phyloP scores from a whole-genome alignment of 2,113 vertebrate species.

The Lontra canadensis region DNA sequence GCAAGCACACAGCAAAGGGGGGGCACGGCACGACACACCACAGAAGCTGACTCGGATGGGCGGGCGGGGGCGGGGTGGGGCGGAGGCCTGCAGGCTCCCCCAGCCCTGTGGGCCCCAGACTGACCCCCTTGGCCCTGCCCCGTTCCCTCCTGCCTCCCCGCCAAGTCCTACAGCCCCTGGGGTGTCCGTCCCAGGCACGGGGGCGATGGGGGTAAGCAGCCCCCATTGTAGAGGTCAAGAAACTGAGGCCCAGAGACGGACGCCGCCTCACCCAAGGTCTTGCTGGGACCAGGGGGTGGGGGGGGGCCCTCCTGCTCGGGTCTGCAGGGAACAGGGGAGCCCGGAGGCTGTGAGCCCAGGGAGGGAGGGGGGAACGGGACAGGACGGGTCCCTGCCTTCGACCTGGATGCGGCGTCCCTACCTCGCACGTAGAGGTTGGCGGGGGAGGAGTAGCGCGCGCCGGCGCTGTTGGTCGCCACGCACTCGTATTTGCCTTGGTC shows the following conservation, averaged over 20 bases:
- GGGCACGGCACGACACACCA: constrained; percentile 66
- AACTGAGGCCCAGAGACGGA: not conserved
- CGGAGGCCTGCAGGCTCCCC: constrained; percentile 75
- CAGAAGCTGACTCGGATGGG: constrained; percentile 58
- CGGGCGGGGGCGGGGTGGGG: not conserved
- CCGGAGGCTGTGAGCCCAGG: constrained; percentile 60
- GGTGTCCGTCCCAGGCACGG: not conserved
- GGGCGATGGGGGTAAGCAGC: not conserved
- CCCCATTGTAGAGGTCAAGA: not conserved
- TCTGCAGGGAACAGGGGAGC: constrained; percentile 68
- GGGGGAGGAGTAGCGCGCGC: constrained; percentile 97
- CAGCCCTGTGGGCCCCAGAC: constrained; percentile 61
- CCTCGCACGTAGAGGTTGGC: constrained; percentile 99
- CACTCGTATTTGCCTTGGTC: constrained; percentile 99
- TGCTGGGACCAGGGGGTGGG: not conserved
- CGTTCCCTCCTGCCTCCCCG: not conserved
- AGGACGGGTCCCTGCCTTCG: constrained; percentile 63
- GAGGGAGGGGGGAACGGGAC: not conserved
- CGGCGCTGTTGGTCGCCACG: constrained; percentile 97
- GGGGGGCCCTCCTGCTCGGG: constrained; percentile 52
- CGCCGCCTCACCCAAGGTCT: not conserved
- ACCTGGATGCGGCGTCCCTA: constrained; percentile 89
- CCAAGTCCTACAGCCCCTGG: not conserved
- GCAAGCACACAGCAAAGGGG: constrained; percentile 58
- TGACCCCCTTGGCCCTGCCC: not conserved